Evolutionary conservation across 2,888 invertebrate genomes (phyloP).

Genomic region (Acanthoscelides obtectus): DNA sequence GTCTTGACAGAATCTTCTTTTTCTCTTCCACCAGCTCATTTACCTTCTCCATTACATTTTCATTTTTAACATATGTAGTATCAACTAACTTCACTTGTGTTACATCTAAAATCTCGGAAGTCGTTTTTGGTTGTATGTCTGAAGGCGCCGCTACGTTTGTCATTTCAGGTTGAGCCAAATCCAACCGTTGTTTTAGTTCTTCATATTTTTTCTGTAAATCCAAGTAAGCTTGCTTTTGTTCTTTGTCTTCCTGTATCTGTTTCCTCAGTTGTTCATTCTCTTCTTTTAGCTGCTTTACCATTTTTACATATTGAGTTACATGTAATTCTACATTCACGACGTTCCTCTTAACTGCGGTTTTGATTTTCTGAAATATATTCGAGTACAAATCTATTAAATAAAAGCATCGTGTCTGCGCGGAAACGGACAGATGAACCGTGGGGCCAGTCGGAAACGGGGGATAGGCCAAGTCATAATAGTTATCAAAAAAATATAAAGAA

Average conservation of each 20-base stretch:
- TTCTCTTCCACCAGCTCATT: slow-evolving; percentile 8
- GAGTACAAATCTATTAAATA: too few relatives aligned
- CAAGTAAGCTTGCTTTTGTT: not conserved
- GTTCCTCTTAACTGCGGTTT: slow-evolving; percentile 63
- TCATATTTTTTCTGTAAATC: slow-evolving; percentile 11
- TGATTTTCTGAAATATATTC: slow-evolving; percentile 60
- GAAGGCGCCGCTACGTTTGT: not conserved
- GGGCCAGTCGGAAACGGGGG: too few relatives aligned
- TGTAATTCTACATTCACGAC: slow-evolving; percentile 67
- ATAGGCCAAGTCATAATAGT: too few relatives aligned
- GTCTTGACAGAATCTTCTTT: slow-evolving; percentile 24
- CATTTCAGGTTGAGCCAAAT: not conserved
- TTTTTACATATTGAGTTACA: slow-evolving; percentile 64
- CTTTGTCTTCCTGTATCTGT: slow-evolving; percentile 4
- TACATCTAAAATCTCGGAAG: not conserved
- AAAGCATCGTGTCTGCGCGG: too few relatives aligned
- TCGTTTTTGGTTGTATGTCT: not conserved
- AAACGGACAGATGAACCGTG: too few relatives aligned
- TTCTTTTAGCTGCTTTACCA: slow-evolving; percentile 59
- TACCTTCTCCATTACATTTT: not conserved
- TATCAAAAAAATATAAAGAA: too few relatives aligned
- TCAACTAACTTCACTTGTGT: not conserved
- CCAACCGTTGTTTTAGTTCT: slow-evolving; percentile 4
- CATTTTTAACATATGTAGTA: not conserved
- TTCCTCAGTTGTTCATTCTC: slow-evolving; percentile 14